phyloP scores from a whole-genome alignment of 2,113 vertebrate species.

The Sphaerodactylus townsendi region DNA sequence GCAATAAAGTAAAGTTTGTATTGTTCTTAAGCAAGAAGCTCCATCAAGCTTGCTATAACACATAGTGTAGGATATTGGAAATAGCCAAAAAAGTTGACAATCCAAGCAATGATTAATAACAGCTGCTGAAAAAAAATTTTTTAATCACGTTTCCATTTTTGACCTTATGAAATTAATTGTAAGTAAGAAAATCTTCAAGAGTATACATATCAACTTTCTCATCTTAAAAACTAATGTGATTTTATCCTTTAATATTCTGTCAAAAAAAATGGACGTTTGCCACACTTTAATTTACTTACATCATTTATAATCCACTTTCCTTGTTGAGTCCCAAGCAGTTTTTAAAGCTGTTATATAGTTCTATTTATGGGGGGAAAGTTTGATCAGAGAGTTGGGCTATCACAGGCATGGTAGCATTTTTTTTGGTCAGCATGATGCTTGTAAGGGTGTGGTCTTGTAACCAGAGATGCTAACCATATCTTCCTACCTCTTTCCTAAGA shows the following conservation, averaged over 20 bases:
- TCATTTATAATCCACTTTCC: too few relatives aligned
- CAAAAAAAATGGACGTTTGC: neutral
- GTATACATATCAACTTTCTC: neutral
- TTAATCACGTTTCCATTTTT: neutral
- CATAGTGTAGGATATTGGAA: slow-evolving; percentile 33
- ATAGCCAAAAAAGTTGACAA: neutral
- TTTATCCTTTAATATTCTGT: neutral
- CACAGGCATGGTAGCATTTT: neutral
- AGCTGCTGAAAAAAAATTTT: slow-evolving; percentile 10
- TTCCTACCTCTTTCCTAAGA: neutral
- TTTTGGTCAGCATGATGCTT: neutral
- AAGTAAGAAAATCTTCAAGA: slow-evolving; percentile 5
- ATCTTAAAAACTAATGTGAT: neutral
- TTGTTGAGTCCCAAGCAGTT: too few relatives aligned
- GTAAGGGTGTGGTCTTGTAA: neutral
- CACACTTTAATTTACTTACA: neutral
- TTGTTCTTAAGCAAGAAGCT: neutral
- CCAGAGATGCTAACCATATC: slow-evolving; percentile 9
- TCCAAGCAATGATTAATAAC: slow-evolving; percentile 15
- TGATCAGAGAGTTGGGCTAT: slow-evolving; percentile 11
- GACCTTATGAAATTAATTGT: slow-evolving; percentile 7
- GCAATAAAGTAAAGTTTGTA: neutral
- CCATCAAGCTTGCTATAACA: slow-evolving; percentile 21
- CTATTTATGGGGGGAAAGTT: neutral
- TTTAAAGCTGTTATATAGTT: slow-evolving; percentile 5